phyloP scores from a whole-genome alignment of 2,888 invertebrate genomes.

The Criorhina ranunculi region DNA sequence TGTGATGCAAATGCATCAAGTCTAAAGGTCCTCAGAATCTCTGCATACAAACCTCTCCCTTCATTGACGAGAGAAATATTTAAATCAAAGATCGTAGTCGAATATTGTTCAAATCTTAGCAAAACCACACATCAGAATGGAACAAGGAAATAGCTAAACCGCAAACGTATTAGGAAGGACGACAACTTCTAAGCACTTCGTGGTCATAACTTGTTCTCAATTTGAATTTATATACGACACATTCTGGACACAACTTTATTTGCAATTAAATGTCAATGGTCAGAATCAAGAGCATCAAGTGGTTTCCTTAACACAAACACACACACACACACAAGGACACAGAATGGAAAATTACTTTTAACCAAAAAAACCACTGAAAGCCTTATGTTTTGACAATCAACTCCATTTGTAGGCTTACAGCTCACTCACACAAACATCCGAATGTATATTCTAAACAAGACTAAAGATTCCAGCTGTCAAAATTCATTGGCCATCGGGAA shows the following conservation, averaged over 20 bases:
- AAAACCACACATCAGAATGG: constrained; percentile 38
- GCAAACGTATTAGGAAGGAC: constrained; percentile 47
- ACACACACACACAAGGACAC: background rate
- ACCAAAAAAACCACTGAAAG: constrained; percentile 22
- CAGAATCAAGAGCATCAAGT: constrained; percentile 9
- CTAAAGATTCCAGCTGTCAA: constrained; percentile 48
- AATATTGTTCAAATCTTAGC: constrained; percentile 13
- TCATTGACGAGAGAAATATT: background rate
- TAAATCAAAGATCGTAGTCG: background rate
- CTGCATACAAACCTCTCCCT: background rate
- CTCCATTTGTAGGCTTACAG: constrained; percentile 1
- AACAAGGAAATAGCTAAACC: constrained; percentile 47
- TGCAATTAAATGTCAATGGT: constrained; percentile 15
- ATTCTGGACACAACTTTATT: constrained; percentile 27
- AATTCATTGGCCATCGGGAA: constrained; percentile 48
- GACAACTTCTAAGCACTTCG: constrained; percentile 34
- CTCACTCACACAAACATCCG: background rate
- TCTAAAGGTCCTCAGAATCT: no score
- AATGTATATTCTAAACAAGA: constrained; percentile 15
- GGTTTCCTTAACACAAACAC: background rate
- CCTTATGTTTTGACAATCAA: background rate
- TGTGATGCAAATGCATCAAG: no score
- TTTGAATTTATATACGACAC: constrained; percentile 5
- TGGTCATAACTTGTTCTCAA: constrained; percentile 37
- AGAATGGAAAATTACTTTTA: background rate